Percentiles rank a stretch among this genome's conserved stretches.
phyloP scores from a whole-genome alignment of 2,113 vertebrate genomes.

The Cinclus cinclus region DNA sequence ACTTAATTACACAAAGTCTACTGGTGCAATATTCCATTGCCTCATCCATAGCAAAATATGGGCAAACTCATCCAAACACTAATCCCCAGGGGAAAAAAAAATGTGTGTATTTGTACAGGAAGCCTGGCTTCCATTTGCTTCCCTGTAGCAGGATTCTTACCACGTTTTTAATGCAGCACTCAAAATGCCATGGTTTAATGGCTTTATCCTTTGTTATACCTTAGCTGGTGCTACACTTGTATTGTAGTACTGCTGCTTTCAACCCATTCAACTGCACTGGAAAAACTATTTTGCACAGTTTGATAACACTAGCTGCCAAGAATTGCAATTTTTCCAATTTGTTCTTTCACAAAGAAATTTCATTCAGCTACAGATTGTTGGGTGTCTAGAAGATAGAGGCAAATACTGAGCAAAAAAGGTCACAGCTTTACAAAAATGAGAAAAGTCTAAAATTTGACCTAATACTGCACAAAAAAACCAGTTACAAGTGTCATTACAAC shows the following conservation, averaged over 20 bases:
- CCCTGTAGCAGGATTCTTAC: neutral
- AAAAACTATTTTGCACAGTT: slow-evolving; percentile 42
- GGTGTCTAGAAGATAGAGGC: neutral
- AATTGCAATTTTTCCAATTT: slow-evolving; percentile 1
- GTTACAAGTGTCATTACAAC: neutral
- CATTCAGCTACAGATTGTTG: slow-evolving; percentile 12
- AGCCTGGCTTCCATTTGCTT: neutral
- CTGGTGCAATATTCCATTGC: neutral
- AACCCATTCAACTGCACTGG: neutral
- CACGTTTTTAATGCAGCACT: neutral
- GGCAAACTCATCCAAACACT: neutral
- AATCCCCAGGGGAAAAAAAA: neutral
- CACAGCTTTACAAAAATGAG: neutral
- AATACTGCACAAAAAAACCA: neutral
- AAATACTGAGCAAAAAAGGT: neutral
- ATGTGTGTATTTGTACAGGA: neutral
- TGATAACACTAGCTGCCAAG: slow-evolving; percentile 26
- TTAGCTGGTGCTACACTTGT: neutral
- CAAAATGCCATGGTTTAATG: slow-evolving; percentile 24
- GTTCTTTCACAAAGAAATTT: slow-evolving; percentile 22
- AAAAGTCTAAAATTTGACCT: neutral
- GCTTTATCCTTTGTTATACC: neutral
- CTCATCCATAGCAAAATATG: neutral
- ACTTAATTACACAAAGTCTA: neutral
- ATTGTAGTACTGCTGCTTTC: neutral